Conservation (phyloP, 2,113 vertebrate species). For the Nerophis lumbriciformis region DNA sequence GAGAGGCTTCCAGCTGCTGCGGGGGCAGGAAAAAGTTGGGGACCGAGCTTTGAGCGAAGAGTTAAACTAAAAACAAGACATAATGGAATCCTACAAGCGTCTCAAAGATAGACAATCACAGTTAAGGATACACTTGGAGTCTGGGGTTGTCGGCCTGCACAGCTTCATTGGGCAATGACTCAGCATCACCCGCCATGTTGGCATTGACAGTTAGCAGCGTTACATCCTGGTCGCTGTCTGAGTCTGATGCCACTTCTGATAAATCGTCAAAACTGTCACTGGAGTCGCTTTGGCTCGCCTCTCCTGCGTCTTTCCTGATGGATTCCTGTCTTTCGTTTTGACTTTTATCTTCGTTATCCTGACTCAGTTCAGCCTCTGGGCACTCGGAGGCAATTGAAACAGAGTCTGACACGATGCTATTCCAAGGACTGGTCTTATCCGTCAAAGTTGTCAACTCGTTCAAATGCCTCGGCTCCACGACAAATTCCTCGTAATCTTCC, state of each 20-base stretch:
- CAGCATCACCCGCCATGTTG: slow-evolving; percentile 1
- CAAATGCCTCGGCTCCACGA: slow-evolving; percentile 80
- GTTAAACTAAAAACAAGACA: slow-evolving; percentile 59
- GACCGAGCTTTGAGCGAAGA: slow-evolving; percentile 72
- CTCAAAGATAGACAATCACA: neutral
- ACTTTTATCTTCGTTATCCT: neutral
- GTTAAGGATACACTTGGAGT: slow-evolving; percentile 80
- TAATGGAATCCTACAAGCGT: neutral
- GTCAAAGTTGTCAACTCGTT: slow-evolving; percentile 86
- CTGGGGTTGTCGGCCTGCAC: slow-evolving; percentile 9
- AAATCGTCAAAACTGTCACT: slow-evolving; percentile 27
- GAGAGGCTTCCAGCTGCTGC: slow-evolving; percentile 84
- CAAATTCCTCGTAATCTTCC: slow-evolving; percentile 81
- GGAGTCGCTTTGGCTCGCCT: slow-evolving; percentile 2
- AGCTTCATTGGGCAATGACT: neutral
- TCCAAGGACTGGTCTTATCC: slow-evolving; percentile 91
- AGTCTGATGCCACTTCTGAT: slow-evolving; percentile 20
- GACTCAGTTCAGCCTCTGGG: slow-evolving; percentile 36
- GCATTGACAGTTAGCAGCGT: neutral
- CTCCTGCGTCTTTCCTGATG: neutral
- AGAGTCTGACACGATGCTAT: slow-evolving; percentile 80
- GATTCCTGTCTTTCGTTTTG: neutral
- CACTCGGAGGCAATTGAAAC: slow-evolving; percentile 62
- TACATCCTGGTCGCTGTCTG: slow-evolving; percentile 17
- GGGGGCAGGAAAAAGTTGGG: slow-evolving; percentile 93